Evolutionary conservation across 35 echinoderm and acorn worm genomes (phyloP), one percentile per base, ranked within the genome.

Genomic region (Nesometra sesokonis): DNA sequence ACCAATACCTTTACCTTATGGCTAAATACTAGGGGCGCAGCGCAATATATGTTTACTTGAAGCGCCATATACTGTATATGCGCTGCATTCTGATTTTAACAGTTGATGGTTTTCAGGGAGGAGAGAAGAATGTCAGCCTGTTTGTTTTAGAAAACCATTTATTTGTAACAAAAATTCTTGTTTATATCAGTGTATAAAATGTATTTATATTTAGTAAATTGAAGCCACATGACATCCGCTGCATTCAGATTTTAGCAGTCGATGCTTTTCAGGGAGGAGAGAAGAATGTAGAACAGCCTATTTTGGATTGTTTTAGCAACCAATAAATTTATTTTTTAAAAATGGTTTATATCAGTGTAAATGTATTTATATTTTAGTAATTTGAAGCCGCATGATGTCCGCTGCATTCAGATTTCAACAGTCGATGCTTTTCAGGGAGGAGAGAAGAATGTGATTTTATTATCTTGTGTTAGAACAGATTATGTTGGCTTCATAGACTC

Each of bases 391-490:
- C 11, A 38, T 36, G 91, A 93, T 47, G 31, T 97, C 34, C 91
- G 87, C 78, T 84, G 87, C 23, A 99, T 99, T 80, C 96, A 99
- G 90, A 94, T 99, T 29, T 99, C 96, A 29, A 99, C 96, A 33
- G 96, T 99, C n/a, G 96, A 99, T 90, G 96, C 96, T 8, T 99
- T 99, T 47, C 96, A 99, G 82, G 96, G 96, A 34, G 96, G 96
- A 46, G 95, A 98, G 90, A 99, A 99, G 39, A 85, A 85, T 33
- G 87, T 99, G 32, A 90, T 99, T 86, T 92, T 99, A 84, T 52
- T 99, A 34, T 99, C 96, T 77, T 99, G 93, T 92, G 96, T 99
- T 2, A 85, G 96, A 78, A 92, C 96, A 4, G 93, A 99, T 32
- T 91, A 89, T 34, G 89, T 94, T 82, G 96, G 96, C 37, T 99